phyloP scores from a whole-genome alignment of 2,888 invertebrate species.

The Eueremaeus valkanovi region DNA sequence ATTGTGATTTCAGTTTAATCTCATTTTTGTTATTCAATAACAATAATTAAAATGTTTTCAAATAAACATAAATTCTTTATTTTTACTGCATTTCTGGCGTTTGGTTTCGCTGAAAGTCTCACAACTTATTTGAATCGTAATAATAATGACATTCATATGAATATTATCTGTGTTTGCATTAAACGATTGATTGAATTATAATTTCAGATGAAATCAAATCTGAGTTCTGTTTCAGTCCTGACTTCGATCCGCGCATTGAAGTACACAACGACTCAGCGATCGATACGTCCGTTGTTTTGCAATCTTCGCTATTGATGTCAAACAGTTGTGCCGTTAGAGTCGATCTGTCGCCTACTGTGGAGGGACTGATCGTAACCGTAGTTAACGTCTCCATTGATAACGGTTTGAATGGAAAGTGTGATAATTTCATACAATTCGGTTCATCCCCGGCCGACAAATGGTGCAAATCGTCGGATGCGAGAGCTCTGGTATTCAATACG shows the following conservation, averaged over 20 bases:
- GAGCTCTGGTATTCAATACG: neutral
- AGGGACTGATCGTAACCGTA: neutral
- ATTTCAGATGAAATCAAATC: neutral
- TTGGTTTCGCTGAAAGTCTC: neutral
- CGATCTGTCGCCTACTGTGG: neutral
- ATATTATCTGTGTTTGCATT: neutral
- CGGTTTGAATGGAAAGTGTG: neutral
- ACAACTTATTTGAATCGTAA: neutral
- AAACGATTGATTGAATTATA: neutral
- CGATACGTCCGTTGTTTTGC: neutral
- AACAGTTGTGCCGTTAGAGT: neutral
- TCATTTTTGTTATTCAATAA: neutral
- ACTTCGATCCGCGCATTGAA: neutral
- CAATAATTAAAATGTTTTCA: neutral
- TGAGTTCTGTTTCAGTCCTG: neutral
- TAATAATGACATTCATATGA: too few relatives aligned
- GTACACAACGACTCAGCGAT: neutral
- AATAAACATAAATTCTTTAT: neutral
- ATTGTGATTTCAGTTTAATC: neutral
- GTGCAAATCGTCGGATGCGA: neutral
- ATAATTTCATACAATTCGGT: neutral
- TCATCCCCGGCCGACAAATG: neutral
- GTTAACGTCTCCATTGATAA: neutral
- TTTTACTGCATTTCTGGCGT: neutral
- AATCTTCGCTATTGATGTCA: neutral